Base-by-base conservation (phyloP, 64 coral and sea anemone genomes). In the Porites australiensis region DNA sequence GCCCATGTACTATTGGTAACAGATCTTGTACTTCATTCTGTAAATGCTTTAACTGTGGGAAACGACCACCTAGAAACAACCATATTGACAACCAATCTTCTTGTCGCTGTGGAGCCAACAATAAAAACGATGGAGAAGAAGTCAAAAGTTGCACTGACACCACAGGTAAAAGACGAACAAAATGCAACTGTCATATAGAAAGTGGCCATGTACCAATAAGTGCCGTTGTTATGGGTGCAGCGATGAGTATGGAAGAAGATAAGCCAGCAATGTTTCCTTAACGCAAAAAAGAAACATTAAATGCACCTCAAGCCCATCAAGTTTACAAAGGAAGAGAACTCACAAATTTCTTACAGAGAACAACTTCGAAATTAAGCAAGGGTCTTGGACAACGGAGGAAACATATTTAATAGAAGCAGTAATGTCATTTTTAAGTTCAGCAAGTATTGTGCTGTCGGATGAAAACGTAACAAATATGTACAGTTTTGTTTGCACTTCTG, bases 241-340 rank as follows among this genome's bases (percentile, higher is more conserved):
- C 20, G 2, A 74, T 47, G 72, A 74, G 20, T 74, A 74, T 47
- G 72, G 72, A 74, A 47, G 45, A 74, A 74, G 72, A 74, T 12
- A 74, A 0, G 20, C 8, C 45, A 37, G 45, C 72, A 74, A 22
- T 74, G 20, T 74, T 22, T 47, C 11, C 8, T 22, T 2, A 11
- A 8, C 72, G 45, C 20, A 74, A 74, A 74, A 74, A 74, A 8
- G 72, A 74, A 74, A 47, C 45, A 47, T 47, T 22, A 13, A 74
- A 47, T 74, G 72, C 72, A 74, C 72, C 8, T 74, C 72, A 22
- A 74, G 72, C 72, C 72, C 72, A 74, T 74, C 72, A 11, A 37
- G 20, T 22, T 74, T 74, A 47, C 8, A 74, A 47, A 22, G 72
- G 20, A 74, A 74, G 72, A 74, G 72, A 47, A 74, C 72, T 37